These are phyloP conservation scores for Plagodis dolabraria DNA, from an alignment of 2,888 invertebrate genomes.

Conservation along the genomic window DNA sequence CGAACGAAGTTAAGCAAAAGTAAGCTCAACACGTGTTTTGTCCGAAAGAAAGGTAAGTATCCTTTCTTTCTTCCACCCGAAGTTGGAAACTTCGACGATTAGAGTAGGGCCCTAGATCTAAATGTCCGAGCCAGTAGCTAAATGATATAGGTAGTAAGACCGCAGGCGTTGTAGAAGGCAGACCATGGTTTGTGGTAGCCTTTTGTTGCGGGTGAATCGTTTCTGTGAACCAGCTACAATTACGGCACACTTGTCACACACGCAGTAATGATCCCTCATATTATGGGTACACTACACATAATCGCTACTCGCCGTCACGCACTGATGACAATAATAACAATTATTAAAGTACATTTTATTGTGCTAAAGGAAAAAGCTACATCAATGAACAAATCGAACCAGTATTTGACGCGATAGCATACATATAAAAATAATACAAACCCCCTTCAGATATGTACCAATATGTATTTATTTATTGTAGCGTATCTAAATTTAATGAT, in stretches of 20 bases:
- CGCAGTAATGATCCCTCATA: slow-evolving; percentile 56
- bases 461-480: too few species aligned
- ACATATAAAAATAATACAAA: too few species aligned
- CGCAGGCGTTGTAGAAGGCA: slow-evolving; percentile 1
- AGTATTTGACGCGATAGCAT: background rate
- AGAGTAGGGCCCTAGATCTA: too few species aligned
- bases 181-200: slow-evolving; percentile 23
- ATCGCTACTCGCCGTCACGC: slow-evolving; percentile 71
- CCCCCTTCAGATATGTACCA: too few species aligned
- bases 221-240: slow-evolving; percentile 64
- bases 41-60: too few species aligned
- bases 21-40: too few species aligned
- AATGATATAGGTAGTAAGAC: too few species aligned
- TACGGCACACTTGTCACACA: slow-evolving; percentile 68
- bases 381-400: slow-evolving; percentile 21
- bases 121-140: too few species aligned
- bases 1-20: too few species aligned
- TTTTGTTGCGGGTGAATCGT: slow-evolving; percentile 50
- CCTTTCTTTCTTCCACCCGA: too few species aligned
- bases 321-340: slow-evolving; percentile 66
- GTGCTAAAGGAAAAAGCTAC: slow-evolving; percentile 60
- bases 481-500: too few species aligned
- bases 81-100: too few species aligned
- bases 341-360: slow-evolving; percentile 47
- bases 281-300: slow-evolving; percentile 44